Percentiles rank a stretch among this genome's conserved stretches.
These are phyloP conservation scores for Trichogramma dendrolimi DNA, from an alignment of 2,888 invertebrate species.

Conservation along the genomic window DNA sequence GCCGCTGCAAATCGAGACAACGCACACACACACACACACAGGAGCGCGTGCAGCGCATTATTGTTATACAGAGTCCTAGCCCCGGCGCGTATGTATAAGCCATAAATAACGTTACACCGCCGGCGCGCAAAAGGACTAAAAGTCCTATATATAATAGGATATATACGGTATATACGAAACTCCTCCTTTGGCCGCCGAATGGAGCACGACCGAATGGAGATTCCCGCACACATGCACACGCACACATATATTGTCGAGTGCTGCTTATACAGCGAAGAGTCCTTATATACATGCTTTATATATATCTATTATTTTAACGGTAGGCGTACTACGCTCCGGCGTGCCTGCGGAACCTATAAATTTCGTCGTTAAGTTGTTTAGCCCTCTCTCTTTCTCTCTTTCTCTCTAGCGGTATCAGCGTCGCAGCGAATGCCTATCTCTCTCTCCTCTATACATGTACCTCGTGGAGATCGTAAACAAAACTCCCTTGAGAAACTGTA, in stretches of 20 bases:
- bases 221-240: constrained; percentile 44
- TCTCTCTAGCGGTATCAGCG: neutral
- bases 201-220: constrained; percentile 40
- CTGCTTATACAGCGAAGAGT: constrained; percentile 33
- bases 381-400: constrained; percentile 29
- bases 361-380: constrained; percentile 53
- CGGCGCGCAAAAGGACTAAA: too few relatives aligned
- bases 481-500: neutral
- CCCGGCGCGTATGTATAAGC: neutral
- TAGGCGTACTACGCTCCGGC: constrained; percentile 41
- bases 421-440: too few relatives aligned
- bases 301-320: constrained; percentile 36
- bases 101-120: neutral
- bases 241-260: too few relatives aligned
- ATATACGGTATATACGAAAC: constrained; percentile 42
- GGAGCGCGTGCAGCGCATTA: neutral
- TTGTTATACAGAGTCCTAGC: neutral
- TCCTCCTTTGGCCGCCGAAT: constrained; percentile 37
- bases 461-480: too few relatives aligned
- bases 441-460: constrained; percentile 1
- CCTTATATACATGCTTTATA: constrained; percentile 39
- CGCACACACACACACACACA: neutral
- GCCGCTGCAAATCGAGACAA: neutral
- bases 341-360: constrained; percentile 47
- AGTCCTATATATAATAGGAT: too few relatives aligned